Base-by-base conservation (phyloP, 2,888 invertebrate species). In the Acrocyrtus sp. region DNA sequence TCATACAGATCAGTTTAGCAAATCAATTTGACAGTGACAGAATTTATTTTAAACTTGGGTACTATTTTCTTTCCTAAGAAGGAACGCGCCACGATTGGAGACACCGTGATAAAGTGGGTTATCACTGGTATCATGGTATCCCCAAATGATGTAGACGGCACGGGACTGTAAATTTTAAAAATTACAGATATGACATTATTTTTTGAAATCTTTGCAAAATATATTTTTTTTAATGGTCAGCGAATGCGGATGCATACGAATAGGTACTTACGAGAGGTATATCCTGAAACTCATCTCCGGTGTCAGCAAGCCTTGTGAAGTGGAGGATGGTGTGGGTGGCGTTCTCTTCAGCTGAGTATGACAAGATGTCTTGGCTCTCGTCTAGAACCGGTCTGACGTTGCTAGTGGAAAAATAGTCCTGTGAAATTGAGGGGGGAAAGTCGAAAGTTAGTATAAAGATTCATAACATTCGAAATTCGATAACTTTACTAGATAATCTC, bases 351-450 rank as follows among this genome's bases (percentile, higher is more conserved):
- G 19, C 41, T 6, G 50, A n/a, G 12, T 53, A 70, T 1, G 70
- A 50, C 41, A 57, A 8, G 24, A 70, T 50, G 29, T 70, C 24
- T 12, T 70, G 41, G 2, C 15, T 29, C 41, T 50, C 1, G 43
- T 70, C 70, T 41, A 50, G 62, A 50, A 70, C 34, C 3, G 70
- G 70, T 21, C 63, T 19, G 2, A 51, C 15, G 48, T 72, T 72
- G 6, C 19, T 1, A 6, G 27, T 2, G 8, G 63, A 54, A 51
- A 63, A 63, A 19, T 58, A 72, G 26, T 72, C 70, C 70, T 69
- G 45, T n/a, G 12, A 15, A 45, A 45, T 45, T 6, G 10, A 45
- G 10, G 45, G 17, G 45, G 45, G 5, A 17, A 45, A 12, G 12
- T 45, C 5, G 17, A 12, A 45, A 12, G 10, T n/a, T n/a, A n/a